A percentile compares a stretch with the other conserved stretches of the same genome.
These are phyloP conservation scores for Dipus sagitta DNA, from an alignment of 2,797 vertebrate species.

Conservation along the genomic window DNA sequence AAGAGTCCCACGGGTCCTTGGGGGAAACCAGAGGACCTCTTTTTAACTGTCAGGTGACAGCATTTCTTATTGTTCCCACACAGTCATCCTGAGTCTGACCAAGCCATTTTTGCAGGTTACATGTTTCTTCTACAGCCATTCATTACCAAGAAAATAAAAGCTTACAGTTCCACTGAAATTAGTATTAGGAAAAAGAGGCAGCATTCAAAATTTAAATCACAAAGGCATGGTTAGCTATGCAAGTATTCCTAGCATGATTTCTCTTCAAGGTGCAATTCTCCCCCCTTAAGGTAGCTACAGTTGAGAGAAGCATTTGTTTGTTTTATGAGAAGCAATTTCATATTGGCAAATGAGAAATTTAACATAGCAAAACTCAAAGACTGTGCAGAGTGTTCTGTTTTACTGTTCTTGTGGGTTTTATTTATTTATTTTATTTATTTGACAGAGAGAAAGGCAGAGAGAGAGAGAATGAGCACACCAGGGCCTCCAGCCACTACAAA, in stretches of 20 bases:
- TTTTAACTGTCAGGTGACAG: background rate
- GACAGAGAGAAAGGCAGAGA: too few relatives aligned
- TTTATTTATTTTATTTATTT: background rate
- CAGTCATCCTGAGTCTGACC: background rate
- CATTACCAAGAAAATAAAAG: constrained; percentile 48
- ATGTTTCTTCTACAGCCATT: constrained; percentile 12
- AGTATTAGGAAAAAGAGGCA: constrained; percentile 15
- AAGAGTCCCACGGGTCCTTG: background rate
- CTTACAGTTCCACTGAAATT: constrained; percentile 1
- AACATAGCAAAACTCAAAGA: background rate
- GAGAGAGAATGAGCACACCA: too few relatives aligned
- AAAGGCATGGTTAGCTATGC: background rate
- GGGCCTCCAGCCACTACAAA: too few relatives aligned
- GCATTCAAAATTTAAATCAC: background rate
- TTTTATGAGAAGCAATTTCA: background rate
- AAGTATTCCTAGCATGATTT: background rate
- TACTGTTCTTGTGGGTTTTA: background rate
- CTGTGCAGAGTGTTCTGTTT: background rate
- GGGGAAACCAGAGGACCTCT: background rate
- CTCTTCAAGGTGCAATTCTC: background rate
- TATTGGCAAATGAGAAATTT: background rate
- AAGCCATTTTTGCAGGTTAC: background rate
- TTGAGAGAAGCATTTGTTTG: background rate
- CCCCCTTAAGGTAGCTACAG: background rate
- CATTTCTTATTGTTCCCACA: background rate